phyloP scores from a whole-genome alignment of 1,140 invertebrate species.

The Meloidogyne floridensis region DNA sequence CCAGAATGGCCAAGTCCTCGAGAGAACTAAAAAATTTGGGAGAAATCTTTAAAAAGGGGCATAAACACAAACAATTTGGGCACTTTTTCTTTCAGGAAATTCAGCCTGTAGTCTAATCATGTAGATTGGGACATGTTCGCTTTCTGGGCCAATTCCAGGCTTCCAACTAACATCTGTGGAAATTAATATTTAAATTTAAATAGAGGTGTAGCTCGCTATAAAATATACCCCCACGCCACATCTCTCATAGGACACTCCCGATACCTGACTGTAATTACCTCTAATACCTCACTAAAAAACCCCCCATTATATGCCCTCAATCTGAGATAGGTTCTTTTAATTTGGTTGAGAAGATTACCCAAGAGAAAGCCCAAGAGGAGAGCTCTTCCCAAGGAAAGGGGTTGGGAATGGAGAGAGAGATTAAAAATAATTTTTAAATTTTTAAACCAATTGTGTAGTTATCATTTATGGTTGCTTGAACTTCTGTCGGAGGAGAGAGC shows the following conservation, averaged over 20 bases:
- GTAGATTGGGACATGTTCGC: constrained; percentile 18
- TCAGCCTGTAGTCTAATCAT: constrained; percentile 22
- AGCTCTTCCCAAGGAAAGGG: no score
- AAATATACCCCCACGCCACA: no score
- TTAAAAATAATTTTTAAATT: constrained; percentile 6
- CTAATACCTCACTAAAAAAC: no score
- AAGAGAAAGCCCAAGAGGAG: no score
- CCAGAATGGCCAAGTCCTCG: not conserved
- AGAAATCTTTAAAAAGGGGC: not conserved
- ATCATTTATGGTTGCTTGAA: constrained; percentile 7
- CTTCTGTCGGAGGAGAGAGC: constrained; percentile 20
- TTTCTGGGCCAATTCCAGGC: constrained; percentile 3
- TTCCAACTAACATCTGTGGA: constrained; percentile 12
- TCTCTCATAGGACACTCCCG: no score
- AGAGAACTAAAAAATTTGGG: constrained; percentile 4
- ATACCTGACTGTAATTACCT: no score
- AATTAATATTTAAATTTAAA: constrained; percentile 19
- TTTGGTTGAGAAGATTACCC: no score
- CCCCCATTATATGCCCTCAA: no score
- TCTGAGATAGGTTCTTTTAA: no score
- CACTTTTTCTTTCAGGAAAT: constrained; percentile 12
- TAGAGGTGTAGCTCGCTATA: no score
- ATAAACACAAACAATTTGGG: constrained; percentile 22
- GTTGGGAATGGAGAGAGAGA: no score
- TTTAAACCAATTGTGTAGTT: constrained; percentile 18